Percentiles rank a stretch among this genome's conserved stretches.
These are phyloP conservation scores for Acrossocheilus wenchowensis DNA, from an alignment of 2,797 vertebrate species.

Conservation along the genomic window DNA sequence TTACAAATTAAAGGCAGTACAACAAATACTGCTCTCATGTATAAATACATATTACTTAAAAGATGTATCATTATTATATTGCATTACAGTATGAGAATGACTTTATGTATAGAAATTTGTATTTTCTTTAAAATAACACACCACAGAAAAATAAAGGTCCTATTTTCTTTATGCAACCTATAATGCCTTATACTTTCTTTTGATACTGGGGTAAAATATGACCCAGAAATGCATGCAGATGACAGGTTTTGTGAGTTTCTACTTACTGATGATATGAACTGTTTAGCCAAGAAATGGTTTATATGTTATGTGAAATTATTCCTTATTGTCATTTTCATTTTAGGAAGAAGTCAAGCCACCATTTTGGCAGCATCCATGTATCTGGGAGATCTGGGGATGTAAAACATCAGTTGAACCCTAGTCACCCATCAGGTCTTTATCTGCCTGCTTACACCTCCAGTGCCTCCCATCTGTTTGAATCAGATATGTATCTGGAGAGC, in stretches of 20 bases:
- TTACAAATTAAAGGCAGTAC: not conserved
- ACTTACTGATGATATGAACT: not conserved
- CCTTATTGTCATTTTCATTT: not conserved
- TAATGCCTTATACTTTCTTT: not conserved
- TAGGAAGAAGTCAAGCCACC: not conserved
- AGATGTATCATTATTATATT: not conserved
- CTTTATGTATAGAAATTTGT: not conserved
- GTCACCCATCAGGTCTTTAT: constrained; percentile 39
- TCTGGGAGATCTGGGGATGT: not conserved
- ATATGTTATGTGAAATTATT: too few relatives aligned
- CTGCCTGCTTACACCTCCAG: constrained; percentile 14
- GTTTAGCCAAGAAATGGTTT: not conserved
- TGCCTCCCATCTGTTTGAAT: constrained; percentile 56
- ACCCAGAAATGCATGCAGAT: not conserved
- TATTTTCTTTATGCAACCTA: not conserved
- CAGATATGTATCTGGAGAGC: constrained; percentile 61
- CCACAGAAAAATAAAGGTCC: not conserved
- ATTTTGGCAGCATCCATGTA: not conserved
- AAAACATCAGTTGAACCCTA: not conserved
- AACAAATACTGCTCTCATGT: not conserved
- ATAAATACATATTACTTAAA: not conserved
- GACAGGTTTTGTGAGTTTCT: not conserved
- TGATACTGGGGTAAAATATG: not conserved
- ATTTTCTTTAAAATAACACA: not conserved
- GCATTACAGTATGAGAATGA: not conserved